phyloP scores from a whole-genome alignment of 2,888 invertebrate species.

The Elaeidobius kamerunicus region DNA sequence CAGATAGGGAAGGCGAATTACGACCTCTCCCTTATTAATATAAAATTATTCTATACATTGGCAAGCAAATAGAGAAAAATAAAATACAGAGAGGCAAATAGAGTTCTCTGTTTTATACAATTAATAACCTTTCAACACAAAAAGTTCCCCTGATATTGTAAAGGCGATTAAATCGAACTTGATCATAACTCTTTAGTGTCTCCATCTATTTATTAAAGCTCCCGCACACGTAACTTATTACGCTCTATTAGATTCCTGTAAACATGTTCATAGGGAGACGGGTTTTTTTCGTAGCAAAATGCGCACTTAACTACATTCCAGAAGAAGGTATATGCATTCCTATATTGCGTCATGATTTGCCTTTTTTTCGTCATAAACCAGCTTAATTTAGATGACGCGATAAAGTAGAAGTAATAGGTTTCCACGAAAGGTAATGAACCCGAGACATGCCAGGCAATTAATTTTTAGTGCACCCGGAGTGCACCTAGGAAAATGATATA shows the following conservation, averaged over 20 bases:
- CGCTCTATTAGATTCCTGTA: constrained; percentile 9
- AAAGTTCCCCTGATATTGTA: background rate
- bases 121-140: background rate
- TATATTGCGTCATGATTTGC: constrained; percentile 32
- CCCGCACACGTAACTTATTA: background rate
- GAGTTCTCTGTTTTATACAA: no score
- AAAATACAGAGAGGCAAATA: no score
- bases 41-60: no score
- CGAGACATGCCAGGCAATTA: constrained; percentile 28
- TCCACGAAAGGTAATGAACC: constrained; percentile 29
- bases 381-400: constrained; percentile 36
- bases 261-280: constrained; percentile 19
- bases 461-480: constrained; percentile 26
- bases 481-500: constrained; percentile 9
- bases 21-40: no score
- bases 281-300: constrained; percentile 32
- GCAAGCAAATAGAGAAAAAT: no score
- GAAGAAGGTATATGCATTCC: constrained; percentile 34
- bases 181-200: no score
- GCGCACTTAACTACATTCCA: constrained; percentile 35
- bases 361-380: constrained; percentile 32
- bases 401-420: constrained; percentile 30
- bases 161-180: no score
- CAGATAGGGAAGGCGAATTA: no score
- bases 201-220: background rate